A percentile compares a stretch with the other conserved stretches of the same genome.
Conservation (phyloP, 2,113 vertebrate genomes). For the Trichomycterus rosablanca region DNA sequence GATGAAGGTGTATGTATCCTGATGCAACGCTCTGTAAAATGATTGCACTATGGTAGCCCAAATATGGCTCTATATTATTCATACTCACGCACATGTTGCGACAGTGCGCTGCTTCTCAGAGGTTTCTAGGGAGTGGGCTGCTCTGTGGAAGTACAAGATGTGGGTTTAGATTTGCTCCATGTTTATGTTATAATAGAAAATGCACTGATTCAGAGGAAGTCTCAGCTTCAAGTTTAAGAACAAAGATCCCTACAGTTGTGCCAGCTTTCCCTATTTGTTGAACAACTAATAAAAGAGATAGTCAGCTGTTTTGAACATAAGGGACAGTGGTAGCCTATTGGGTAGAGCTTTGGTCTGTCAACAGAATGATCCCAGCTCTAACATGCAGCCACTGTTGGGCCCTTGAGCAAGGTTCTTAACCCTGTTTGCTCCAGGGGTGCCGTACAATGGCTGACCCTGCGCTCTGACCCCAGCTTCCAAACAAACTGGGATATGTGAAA, state of each 20-base stretch:
- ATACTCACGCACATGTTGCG: constrained; percentile 33
- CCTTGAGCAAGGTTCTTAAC: too few species aligned
- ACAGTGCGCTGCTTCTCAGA: constrained; percentile 29
- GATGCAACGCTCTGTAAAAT: constrained; percentile 30
- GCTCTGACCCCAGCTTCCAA: too few species aligned
- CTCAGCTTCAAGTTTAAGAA: too few species aligned
- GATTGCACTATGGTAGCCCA: constrained; percentile 27
- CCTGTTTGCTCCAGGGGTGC: too few species aligned
- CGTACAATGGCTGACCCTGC: too few species aligned
- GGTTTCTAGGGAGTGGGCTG: constrained; percentile 21
- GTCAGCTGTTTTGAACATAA: too few species aligned
- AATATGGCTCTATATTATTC: constrained; percentile 36
- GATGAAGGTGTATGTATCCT: constrained; percentile 27
- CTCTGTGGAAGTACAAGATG: constrained; percentile 51
- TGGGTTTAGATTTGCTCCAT: constrained; percentile 11
- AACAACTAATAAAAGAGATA: background rate
- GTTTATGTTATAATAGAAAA: constrained; percentile 58
- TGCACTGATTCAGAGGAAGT: constrained; percentile 34
- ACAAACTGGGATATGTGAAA: too few species aligned
- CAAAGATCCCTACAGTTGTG: background rate
- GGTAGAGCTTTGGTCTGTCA: too few species aligned
- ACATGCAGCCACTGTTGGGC: too few species aligned
- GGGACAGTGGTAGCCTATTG: too few species aligned
- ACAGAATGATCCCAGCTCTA: too few species aligned
- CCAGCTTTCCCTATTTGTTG: background rate